Evolutionary conservation across 2,888 invertebrate genomes (phyloP), one percentile per base, ranked within the genome.

Genomic region (Parthenolecanium corni): DNA sequence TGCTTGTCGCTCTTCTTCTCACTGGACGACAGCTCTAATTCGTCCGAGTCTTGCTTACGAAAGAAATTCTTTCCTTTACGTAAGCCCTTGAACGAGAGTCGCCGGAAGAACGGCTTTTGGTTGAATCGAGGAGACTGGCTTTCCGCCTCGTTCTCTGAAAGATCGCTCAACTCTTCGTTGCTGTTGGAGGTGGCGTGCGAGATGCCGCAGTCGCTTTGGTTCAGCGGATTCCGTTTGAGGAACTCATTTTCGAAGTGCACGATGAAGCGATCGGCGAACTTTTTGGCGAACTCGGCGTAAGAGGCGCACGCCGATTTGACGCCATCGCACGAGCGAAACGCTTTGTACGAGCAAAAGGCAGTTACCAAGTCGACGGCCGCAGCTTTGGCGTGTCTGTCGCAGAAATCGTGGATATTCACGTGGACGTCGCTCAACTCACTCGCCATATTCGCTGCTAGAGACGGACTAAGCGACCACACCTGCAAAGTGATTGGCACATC

Each of bases 1-100:
- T 86, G 84, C 72, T 84, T 83, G 69, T 82, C 82, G 66, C 79
- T 74, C 70, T 79, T 79, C 64, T 65, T 64, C 3, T 62, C 63
- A 16, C 69, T 68, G 47, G 69, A 70, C 64, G 70, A 68, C 16
- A 86, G 74, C 70, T 88, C 88, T 1, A 84, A 80, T 70, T 92
- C 92, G 70, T 94, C 93, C 20, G 91, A 90, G 72, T 86, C 84
- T 71, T 90, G 90, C 72, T 92, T 93, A 73, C 89, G 88, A 71
- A 94, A 93, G 52, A 93, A 79, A 44, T 89, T 85, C 72, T 82
- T 86, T 72, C 86, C 84, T 71, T 83, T 85, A 65, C 88, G 84
- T 57, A 92, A 76, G 65, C 89, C 89, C 73, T 91, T 91, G 70
- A 94, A 89, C 23, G 93, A 93, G 66, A 94, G 78, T 69, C 92